phyloP scores from a whole-genome alignment of 2,113 vertebrate genomes.

The Bambusicola thoracicus region DNA sequence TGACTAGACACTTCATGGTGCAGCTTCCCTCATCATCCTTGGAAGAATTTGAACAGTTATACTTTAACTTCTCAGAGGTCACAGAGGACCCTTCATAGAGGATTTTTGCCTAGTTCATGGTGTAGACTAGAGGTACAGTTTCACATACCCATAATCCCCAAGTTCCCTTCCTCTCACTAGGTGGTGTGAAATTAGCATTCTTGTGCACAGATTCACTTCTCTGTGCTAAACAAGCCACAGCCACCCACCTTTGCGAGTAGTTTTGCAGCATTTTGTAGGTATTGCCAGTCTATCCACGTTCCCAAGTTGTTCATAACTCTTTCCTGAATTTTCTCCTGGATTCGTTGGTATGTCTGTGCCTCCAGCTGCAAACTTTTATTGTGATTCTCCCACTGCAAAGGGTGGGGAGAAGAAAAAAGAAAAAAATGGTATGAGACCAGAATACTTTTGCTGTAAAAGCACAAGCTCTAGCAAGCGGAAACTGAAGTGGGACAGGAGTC shows the following conservation, averaged over 20 bases:
- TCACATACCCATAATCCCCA: background rate
- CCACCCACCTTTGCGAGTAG: slow-evolving; percentile 92
- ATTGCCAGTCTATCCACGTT: slow-evolving; percentile 99
- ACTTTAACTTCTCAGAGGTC: background rate
- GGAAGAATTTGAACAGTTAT: background rate
- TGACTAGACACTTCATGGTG: background rate
- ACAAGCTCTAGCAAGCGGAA: slow-evolving; percentile 65
- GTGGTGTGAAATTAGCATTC: background rate
- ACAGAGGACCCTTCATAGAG: background rate
- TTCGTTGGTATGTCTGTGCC: slow-evolving; percentile 97
- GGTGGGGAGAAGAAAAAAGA: background rate
- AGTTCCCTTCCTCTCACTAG: background rate
- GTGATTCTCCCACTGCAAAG: slow-evolving; percentile 96
- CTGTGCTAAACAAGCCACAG: background rate
- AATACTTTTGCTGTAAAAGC: background rate
- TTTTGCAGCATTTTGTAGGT: slow-evolving; percentile 98
- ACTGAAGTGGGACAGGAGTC: background rate
- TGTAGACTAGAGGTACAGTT: background rate
- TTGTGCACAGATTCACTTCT: background rate
- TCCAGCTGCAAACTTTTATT: slow-evolving; percentile 98
- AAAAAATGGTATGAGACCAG: slow-evolving; percentile 16
- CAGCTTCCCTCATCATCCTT: background rate
- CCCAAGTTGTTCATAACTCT: slow-evolving; percentile 99
- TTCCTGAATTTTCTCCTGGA: slow-evolving; percentile 99
- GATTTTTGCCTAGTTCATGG: background rate